phyloP scores from a whole-genome alignment of 2,113 vertebrate species.

The Brachyistius frenatus region DNA sequence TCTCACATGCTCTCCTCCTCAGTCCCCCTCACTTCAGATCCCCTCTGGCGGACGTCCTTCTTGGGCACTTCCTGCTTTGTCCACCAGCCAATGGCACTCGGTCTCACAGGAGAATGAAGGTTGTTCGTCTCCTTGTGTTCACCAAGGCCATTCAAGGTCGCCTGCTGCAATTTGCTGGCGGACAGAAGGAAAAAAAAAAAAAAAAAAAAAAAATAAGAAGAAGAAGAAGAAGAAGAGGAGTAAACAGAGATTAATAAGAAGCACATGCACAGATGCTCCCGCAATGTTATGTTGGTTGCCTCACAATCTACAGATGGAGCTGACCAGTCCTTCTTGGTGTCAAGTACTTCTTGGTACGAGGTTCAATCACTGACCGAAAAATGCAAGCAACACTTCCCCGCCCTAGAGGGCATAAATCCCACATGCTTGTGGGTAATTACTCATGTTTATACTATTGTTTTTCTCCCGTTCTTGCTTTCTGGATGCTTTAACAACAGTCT shows the following conservation, averaged over 20 bases:
- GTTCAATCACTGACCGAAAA: too few species aligned
- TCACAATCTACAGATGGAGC: background rate
- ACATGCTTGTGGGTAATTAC: background rate
- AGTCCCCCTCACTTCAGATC: background rate
- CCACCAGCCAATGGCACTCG: slow-evolving; percentile 38
- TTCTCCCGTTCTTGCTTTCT: too few species aligned
- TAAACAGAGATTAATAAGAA: slow-evolving; percentile 1
- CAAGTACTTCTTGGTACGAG: too few species aligned
- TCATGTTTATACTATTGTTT: too few species aligned
- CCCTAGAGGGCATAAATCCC: background rate
- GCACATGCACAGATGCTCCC: background rate
- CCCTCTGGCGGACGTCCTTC: background rate
- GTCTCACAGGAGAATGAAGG: slow-evolving; percentile 37
- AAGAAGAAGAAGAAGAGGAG: background rate
- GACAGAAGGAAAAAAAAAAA: background rate
- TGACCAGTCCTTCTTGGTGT: background rate
- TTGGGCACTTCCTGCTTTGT: slow-evolving; percentile 22
- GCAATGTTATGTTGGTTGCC: background rate
- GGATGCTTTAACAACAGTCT: background rate
- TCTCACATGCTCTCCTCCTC: slow-evolving; percentile 8
- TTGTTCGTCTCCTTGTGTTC: slow-evolving; percentile 29
- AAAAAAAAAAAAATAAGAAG: background rate
- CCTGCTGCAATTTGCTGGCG: slow-evolving; percentile 15
- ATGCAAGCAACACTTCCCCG: background rate
- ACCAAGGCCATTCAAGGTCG: slow-evolving; percentile 64